Percentiles rank a stretch among this genome's conserved stretches.
These are phyloP conservation scores for Anarrhichthys ocellatus DNA, from an alignment of 2,113 vertebrate species.

Conservation along the genomic window DNA sequence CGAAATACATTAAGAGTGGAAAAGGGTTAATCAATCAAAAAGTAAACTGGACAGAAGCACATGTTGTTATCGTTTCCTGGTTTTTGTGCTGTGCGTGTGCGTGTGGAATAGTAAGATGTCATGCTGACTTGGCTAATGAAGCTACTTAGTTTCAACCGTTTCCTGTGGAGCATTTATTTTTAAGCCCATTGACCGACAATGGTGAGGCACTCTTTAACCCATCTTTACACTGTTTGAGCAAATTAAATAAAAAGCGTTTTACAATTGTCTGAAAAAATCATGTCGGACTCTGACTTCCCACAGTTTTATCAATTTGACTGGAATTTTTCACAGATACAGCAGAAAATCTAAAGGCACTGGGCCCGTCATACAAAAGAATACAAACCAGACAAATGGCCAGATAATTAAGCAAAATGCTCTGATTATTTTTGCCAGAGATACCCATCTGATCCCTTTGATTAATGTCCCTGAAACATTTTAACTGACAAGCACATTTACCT, in stretches of 20 bases:
- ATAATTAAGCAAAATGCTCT: too few relatives aligned
- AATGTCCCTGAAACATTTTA: too few relatives aligned
- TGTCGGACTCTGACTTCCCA: neutral
- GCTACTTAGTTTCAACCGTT: neutral
- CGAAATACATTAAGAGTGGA: too few relatives aligned
- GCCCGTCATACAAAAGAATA: neutral
- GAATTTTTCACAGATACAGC: neutral
- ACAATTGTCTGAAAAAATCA: neutral
- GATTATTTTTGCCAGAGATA: too few relatives aligned
- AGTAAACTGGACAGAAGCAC: too few relatives aligned
- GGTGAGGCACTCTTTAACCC: neutral
- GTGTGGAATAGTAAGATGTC: too few relatives aligned
- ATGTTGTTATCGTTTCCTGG: too few relatives aligned
- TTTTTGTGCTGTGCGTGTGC: too few relatives aligned
- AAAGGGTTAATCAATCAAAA: too few relatives aligned
- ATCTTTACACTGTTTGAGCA: neutral
- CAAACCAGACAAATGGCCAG: neutral
- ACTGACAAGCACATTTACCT: too few relatives aligned
- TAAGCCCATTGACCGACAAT: neutral
- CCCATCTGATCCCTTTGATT: neutral
- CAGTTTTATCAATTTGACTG: neutral
- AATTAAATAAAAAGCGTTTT: neutral
- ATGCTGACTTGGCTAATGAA: too few relatives aligned
- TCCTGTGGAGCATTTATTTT: neutral
- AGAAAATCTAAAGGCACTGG: neutral